Evolutionary conservation across 2,113 vertebrate genomes (phyloP), one percentile per base, ranked within the genome.

Genomic region (Plectropomus leopardus): DNA sequence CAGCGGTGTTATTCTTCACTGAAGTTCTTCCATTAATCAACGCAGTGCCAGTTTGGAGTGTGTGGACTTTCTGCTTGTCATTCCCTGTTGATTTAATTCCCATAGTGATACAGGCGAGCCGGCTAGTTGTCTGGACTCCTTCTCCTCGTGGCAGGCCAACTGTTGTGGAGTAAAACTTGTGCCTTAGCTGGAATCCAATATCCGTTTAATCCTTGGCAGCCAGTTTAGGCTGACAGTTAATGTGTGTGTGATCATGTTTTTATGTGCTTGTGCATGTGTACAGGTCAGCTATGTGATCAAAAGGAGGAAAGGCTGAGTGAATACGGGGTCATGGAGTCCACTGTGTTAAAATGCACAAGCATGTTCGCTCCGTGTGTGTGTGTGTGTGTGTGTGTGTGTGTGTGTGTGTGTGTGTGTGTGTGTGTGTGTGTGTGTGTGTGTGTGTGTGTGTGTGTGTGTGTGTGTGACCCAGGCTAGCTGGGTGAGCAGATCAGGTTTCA

Each of bases 401-500:
- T 76, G 7, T 51, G 21, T 87, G 58, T 72, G 61, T 76, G 7
- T 51, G 21, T 87, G 58, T 72, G 61, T 76, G 7, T 51, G 21
- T 87, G 58, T 72, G 61, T 76, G n/a, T n/a, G n/a, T n/a, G 44
- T 61, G 67, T 26, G 45, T 23, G 55, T 24, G 53, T 80, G 71
- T 74, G 63, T 78, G 48, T 59, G 69, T 72, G 67, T 75, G 53
- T 76, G 76, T 87, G 63, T 71, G 60, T 75, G 44, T 63, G 61
- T 26, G 47, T 23, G 60, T 26, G 54, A 80, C 51, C 75, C 36
- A 47, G 57, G 55, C 66, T 73, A 65, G 53, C 78, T 80, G 72
- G 68, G 76, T 65, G 66, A 72, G 74, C 47, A 54, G 85, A 69
- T 94, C 89, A 17, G 47, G 83, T 94, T 94, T 91, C 93, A 83